Conservation (phyloP, 2,113 vertebrate genomes). For the Pelobates fuscus region DNA sequence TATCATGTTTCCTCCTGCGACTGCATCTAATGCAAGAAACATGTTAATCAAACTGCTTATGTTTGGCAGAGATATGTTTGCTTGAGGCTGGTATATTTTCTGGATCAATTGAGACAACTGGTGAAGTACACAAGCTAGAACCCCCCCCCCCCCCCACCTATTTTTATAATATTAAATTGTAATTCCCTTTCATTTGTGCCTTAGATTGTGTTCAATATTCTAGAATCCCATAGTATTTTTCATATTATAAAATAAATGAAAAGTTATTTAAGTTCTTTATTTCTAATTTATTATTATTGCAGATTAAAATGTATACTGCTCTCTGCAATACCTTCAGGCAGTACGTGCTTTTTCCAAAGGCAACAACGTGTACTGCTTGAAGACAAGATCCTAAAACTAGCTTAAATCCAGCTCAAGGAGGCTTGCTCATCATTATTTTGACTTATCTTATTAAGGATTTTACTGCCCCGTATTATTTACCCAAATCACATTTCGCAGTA, state of each 20-base stretch:
- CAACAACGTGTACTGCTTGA: slow-evolving; percentile 27
- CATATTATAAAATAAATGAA: too few species aligned
- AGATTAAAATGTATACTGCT: neutral
- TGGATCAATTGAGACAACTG: neutral
- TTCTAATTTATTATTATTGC: neutral
- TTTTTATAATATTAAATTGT: neutral
- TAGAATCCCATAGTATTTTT: too few species aligned
- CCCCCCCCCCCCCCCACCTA: neutral
- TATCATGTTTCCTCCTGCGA: slow-evolving; percentile 35
- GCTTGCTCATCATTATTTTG: slow-evolving; percentile 50
- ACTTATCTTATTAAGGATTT: slow-evolving; percentile 56
- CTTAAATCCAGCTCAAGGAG: slow-evolving; percentile 49
- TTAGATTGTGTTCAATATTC: too few species aligned
- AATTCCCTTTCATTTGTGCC: too few species aligned
- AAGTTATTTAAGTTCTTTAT: neutral
- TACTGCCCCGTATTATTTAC: slow-evolving; percentile 52
- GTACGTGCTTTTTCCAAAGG: slow-evolving; percentile 51
- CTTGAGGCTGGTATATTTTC: neutral
- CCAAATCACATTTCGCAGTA: slow-evolving; percentile 58
- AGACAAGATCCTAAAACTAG: slow-evolving; percentile 32
- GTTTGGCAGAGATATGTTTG: slow-evolving; percentile 17
- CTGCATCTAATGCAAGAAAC: slow-evolving; percentile 46
- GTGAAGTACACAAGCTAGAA: neutral
- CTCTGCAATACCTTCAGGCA: slow-evolving; percentile 51
- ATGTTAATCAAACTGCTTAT: slow-evolving; percentile 45